Evolutionary conservation across 2,888 invertebrate species (phyloP).

Genomic region (Thyatira batis): DNA sequence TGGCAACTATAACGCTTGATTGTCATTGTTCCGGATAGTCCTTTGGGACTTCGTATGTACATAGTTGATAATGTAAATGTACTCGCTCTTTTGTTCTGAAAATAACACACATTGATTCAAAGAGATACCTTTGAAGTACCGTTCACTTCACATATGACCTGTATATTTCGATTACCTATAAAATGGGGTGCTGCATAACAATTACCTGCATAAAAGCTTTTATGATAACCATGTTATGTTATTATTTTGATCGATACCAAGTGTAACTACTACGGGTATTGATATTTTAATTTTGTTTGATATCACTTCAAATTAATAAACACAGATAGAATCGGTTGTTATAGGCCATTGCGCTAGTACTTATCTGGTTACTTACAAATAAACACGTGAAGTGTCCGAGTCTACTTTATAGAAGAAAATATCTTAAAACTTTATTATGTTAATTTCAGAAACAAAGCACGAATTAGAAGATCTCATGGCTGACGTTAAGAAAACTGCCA

Average conservation of each 20-base stretch:
- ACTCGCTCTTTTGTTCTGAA: neutral
- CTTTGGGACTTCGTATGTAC: neutral
- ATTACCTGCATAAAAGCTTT: conserved; percentile 11
- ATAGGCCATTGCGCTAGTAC: too few species aligned
- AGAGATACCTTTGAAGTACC: neutral
- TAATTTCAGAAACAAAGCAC: conserved; percentile 97
- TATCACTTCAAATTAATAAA: neutral
- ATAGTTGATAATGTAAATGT: neutral
- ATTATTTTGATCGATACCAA: neutral
- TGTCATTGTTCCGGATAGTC: neutral
- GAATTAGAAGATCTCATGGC: conserved; percentile 99
- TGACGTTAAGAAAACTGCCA: conserved; percentile 99
- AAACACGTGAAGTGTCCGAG: neutral
- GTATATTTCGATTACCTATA: neutral
- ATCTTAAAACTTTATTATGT: conserved; percentile 25
- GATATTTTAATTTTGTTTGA: neutral
- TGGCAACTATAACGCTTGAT: conserved; percentile 1
- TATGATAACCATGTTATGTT: neutral
- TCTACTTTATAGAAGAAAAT: conserved; percentile 18
- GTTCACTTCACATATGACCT: neutral
- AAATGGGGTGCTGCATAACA: neutral
- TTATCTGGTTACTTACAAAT: neutral
- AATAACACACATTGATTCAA: neutral
- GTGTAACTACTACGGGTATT: neutral
- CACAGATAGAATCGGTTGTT: neutral